Evolutionary conservation across 2,888 invertebrate genomes (phyloP).

Genomic region (Limnephilus rhombicus): DNA sequence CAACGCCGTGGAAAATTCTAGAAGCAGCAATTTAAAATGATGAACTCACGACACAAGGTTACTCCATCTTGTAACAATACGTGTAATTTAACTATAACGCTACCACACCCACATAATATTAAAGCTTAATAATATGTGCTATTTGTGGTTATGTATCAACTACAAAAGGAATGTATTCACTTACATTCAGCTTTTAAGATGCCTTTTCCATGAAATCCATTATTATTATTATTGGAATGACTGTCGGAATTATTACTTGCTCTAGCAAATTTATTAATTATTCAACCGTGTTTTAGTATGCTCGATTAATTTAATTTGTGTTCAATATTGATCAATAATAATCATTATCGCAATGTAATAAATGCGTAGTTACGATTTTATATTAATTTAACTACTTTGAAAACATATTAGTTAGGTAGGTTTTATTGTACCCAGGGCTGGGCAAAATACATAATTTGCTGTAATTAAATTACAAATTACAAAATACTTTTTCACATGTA

Average conservation of each 20-base stretch:
- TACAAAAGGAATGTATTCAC: not conserved
- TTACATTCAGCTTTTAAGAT: not conserved
- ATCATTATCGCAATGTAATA: not conserved
- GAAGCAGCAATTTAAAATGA: not conserved
- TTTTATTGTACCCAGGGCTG: too few relatives aligned
- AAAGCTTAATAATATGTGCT: not conserved
- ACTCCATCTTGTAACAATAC: not conserved
- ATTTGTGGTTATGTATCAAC: not conserved
- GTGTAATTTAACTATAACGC: constrained; percentile 1
- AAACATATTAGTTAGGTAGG: not conserved
- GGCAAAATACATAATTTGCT: too few relatives aligned
- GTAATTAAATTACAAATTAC: too few relatives aligned
- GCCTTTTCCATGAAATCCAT: not conserved
- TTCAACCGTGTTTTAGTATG: not conserved
- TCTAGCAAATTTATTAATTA: not conserved
- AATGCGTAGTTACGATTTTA: not conserved
- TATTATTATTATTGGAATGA: not conserved
- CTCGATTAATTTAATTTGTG: not conserved
- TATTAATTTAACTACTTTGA: not conserved
- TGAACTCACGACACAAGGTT: not conserved
- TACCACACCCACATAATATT: not conserved
- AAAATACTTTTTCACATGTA: too few relatives aligned
- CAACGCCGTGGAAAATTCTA: not conserved
- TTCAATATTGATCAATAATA: not conserved
- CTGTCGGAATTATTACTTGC: not conserved